Base-by-base conservation (phyloP, 2,113 vertebrate species). In the Ceratotherium simum region DNA sequence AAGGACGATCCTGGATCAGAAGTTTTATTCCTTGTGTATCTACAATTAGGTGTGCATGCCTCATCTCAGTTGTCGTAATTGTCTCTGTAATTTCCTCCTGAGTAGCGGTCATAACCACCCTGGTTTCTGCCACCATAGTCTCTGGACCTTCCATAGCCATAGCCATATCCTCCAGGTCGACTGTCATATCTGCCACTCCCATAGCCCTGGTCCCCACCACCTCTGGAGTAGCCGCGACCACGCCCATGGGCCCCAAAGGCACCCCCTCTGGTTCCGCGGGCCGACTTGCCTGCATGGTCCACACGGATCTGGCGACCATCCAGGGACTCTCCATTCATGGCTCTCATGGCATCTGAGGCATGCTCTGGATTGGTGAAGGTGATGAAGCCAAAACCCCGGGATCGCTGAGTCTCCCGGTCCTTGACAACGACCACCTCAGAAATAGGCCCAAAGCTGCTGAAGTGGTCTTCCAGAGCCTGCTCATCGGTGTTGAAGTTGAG, bases 301-400 rank as follows among this genome's bases (percentile, higher is more conserved):
- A 99, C 99, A 13, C 99, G 99, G 76, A 99, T 99, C 20, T 99
- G 98, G 21, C 99, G 98, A 5, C 99, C 99, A 91, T 99, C 99
- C 10, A 99, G 98, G 70, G 99, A 99, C 99, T 99, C n/a, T n/a
- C n/a, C n/a, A n/a, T n/a, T n/a, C n/a, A n/a, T n/a, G n/a, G n/a
- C n/a, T n/a, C n/a, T n/a, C n/a, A n/a, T n/a, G n/a, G n/a, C n/a
- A n/a, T n/a, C n/a, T n/a, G n/a, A n/a, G n/a, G n/a, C n/a, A n/a
- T n/a, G n/a, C n/a, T n/a, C n/a, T n/a, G n/a, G n/a, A n/a, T n/a
- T n/a, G n/a, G n/a, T n/a, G n/a, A n/a, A n/a, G n/a, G n/a, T n/a
- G n/a, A n/a, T n/a, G n/a, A n/a, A n/a, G n/a, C n/a, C n/a, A n/a
- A n/a, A n/a, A n/a, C n/a, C n/a, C n/a, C n/a, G n/a, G n/a, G n/a